Evolutionary conservation across 2,888 invertebrate genomes (phyloP).

Genomic region (Nemurella pictetii): DNA sequence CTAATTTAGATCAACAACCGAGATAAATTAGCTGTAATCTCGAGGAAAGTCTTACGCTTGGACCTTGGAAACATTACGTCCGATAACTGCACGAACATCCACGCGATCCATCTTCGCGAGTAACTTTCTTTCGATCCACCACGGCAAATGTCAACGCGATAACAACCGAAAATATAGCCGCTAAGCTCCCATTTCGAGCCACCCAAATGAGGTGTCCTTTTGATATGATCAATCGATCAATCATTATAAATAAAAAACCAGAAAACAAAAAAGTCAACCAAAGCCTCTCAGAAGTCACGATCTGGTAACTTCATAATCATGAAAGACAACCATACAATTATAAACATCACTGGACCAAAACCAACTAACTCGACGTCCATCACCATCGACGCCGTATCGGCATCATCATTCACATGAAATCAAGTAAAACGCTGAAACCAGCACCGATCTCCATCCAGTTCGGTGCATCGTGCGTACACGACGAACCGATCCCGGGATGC

Average conservation of each 20-base stretch:
- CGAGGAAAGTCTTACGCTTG: neutral
- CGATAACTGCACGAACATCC: neutral
- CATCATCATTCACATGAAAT: neutral
- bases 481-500: neutral
- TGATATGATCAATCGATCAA: neutral
- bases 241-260: too few relatives aligned
- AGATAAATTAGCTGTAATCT: neutral
- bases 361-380: neutral
- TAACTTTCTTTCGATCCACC: neutral
- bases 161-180: neutral
- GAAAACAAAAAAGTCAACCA: neutral
- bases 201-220: neutral
- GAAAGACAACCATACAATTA: neutral
- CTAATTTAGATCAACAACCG: neutral
- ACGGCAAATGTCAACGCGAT: neutral
- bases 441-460: too few relatives aligned
- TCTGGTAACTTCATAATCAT: neutral
- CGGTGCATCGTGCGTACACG: neutral
- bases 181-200: neutral
- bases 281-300: neutral
- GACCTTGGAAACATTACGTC: neutral
- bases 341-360: neutral
- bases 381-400: neutral
- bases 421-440: neutral
- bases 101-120: neutral